These are phyloP conservation scores for Catharus bicknelli DNA, from an alignment of 2,113 vertebrate species.

Conservation along the genomic window DNA sequence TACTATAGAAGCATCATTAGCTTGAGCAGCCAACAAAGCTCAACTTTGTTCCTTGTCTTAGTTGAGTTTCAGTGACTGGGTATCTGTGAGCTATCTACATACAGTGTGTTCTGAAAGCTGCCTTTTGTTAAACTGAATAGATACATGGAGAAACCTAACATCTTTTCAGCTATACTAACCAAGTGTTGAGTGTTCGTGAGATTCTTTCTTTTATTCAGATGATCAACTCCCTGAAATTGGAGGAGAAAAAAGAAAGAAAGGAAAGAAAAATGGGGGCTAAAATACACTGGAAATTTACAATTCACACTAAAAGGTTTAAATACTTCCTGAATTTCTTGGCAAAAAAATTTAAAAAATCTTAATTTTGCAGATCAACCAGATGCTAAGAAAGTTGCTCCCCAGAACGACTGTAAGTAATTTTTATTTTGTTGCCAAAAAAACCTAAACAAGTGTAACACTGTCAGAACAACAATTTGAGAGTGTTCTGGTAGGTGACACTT, in stretches of 20 bases:
- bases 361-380: constrained; percentile 96
- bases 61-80: constrained; percentile 67
- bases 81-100: constrained; percentile 37
- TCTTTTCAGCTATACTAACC: constrained; percentile 67
- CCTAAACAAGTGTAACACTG: constrained; percentile 22
- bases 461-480: constrained; percentile 19
- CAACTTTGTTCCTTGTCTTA: constrained; percentile 65
- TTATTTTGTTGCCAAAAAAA: constrained; percentile 34
- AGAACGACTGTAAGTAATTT: constrained; percentile 90
- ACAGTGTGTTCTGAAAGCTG: constrained; percentile 58
- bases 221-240: constrained; percentile 63
- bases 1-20: constrained; percentile 82
- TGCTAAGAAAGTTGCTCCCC: constrained; percentile 96
- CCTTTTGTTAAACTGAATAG: constrained; percentile 64
- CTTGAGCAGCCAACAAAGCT: constrained; percentile 68
- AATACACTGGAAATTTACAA: constrained; percentile 61
- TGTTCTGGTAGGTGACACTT: constrained; percentile 22
- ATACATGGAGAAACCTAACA: constrained; percentile 43
- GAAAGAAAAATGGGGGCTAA: constrained; percentile 1
- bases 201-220: constrained; percentile 73
- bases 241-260: constrained; percentile 28
- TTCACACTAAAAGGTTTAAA: constrained; percentile 58
- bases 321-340: constrained; percentile 9
- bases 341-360: constrained; percentile 69
- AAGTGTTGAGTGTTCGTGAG: constrained; percentile 54